Conservation (phyloP, 2,797 vertebrate genomes). For the Lycodopsis pacificus region DNA sequence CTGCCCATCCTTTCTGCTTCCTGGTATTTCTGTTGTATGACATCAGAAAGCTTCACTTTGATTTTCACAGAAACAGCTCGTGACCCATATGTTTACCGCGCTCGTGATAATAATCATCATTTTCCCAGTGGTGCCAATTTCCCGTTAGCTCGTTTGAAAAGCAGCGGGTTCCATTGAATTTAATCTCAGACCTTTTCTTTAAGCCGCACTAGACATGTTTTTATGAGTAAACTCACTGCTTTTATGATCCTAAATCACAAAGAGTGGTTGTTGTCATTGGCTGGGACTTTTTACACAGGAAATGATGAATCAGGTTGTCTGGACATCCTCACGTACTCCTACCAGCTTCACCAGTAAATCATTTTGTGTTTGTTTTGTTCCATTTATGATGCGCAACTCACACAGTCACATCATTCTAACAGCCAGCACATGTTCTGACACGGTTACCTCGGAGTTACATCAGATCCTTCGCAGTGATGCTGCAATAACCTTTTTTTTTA, state of each 20-base stretch:
- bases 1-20: constrained; percentile 25
- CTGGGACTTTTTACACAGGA: neutral
- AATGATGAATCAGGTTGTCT: neutral
- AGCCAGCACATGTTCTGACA: constrained; percentile 5
- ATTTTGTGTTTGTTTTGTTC: neutral
- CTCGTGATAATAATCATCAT: neutral
- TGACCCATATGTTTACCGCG: neutral
- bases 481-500: neutral
- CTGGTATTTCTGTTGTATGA: neutral
- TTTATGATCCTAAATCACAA: neutral
- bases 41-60: neutral
- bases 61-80: neutral
- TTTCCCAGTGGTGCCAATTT: neutral
- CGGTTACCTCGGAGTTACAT: constrained; percentile 20
- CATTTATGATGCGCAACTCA: neutral
- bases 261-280: neutral
- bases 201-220: neutral
- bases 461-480: constrained; percentile 4
- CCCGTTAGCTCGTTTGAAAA: neutral
- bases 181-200: neutral
- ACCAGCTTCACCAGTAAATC: neutral
- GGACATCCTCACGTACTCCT: neutral
- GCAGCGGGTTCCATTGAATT: neutral
- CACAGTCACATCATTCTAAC: neutral
- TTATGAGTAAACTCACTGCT: neutral